Evolutionary conservation across 2,797 vertebrate genomes (phyloP), one percentile per base, ranked within the genome.

Genomic region (Lacerta agilis): DNA sequence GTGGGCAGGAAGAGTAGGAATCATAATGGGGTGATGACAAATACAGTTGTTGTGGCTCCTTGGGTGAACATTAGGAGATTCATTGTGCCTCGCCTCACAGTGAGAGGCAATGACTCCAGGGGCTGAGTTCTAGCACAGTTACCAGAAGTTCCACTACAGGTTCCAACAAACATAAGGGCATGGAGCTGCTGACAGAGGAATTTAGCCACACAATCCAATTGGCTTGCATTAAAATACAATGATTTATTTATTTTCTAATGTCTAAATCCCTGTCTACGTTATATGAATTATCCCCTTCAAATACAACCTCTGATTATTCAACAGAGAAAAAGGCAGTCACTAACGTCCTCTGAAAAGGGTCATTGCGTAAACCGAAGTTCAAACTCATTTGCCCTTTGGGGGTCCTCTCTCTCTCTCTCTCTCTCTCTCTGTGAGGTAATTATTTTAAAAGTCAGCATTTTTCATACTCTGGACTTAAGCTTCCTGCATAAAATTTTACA

Each of bases 401-500:
- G 13, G 49, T 43, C 41, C 41, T 43, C 41, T 7, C 41, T 43
- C 41, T 7, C 38, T 41, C 38, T 5, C 38, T 41, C 45, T 13
- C 11, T 49, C 43, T 10, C 49, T 55, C 49, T 55, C 23, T 23
- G 9, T 87, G 36, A 77, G 33, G 45, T 85, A 83, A 87, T 41
- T 76, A 6, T 61, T 76, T 66, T 77, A 77, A 78, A n/a, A 66
- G 43, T 72, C 75, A 88, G 69, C 25, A 8, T 83, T 66, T 58
- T 41, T 90, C 75, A 79, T 83, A 58, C 9, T 76, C 81, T 55
- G 1, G 86, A 90, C 86, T 87, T 0, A 84, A 88, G 64, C 0
- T 27, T 90, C 49, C 64, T 79, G 5, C 55, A 92, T 49, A 66
- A 13, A 86, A 25, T 91, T 93, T 91, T 88, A 33, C 18, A 85